These are phyloP conservation scores for Andricus grossulariae DNA, from an alignment of 1,140 invertebrate species.

Conservation along the genomic window DNA sequence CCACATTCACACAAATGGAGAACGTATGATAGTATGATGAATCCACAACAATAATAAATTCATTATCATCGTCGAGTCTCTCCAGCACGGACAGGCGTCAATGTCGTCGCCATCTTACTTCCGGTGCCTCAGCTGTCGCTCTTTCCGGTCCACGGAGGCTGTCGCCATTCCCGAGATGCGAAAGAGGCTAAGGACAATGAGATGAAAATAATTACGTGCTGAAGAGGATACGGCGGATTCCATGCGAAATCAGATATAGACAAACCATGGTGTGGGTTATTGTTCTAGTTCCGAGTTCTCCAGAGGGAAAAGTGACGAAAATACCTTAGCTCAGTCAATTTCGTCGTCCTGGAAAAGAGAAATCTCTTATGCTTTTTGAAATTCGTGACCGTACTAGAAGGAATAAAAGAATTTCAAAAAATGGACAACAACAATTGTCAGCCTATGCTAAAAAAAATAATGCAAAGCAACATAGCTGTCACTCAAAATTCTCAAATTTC, in stretches of 20 bases:
- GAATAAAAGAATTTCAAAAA: no score
- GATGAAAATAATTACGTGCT: constrained; percentile 48
- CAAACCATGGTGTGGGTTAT: neutral
- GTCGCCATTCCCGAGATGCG: neutral
- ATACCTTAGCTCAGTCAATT: no score
- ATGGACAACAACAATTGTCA: neutral
- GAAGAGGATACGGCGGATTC: neutral
- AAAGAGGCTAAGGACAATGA: constrained; percentile 34
- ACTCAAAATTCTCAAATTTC: no score
- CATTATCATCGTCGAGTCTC: constrained; percentile 7
- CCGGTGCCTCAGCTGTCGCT: constrained; percentile 60
- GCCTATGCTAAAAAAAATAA: neutral
- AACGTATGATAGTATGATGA: neutral
- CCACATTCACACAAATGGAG: constrained; percentile 46
- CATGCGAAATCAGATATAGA: constrained; percentile 10
- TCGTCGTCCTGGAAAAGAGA: no score
- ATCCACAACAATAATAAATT: constrained; percentile 18
- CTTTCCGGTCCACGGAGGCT: constrained; percentile 43
- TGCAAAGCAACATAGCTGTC: no score
- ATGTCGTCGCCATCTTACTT: constrained; percentile 52
- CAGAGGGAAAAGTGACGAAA: no score
- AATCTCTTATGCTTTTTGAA: no score
- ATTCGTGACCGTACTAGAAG: no score
- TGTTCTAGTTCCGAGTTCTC: neutral
- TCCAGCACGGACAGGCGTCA: constrained; percentile 5